Base-by-base conservation (phyloP, 1,140 invertebrate species). In the Drosophila arizonae region DNA sequence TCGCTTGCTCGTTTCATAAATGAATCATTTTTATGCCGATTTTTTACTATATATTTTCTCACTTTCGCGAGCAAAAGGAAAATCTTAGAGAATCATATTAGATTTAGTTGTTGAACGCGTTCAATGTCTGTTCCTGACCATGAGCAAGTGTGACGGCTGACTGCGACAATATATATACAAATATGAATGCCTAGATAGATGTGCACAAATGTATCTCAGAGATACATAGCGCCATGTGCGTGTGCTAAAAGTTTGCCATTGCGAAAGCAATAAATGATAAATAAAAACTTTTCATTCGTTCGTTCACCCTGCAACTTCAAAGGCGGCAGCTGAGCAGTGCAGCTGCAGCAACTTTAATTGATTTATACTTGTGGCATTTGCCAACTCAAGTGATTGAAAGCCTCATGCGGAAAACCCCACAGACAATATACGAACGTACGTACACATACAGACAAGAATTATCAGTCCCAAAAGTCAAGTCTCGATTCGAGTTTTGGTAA, bases 121-220 rank as follows among this genome's bases (percentile, higher is more conserved):
- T 82, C 82, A 86, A 88, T 86, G 82, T 76, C 75, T 64, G 54
- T 64, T 72, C 76, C 68, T 88, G 82, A 86, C 84, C 79, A 58
- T 86, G 81, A 76, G 26, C 48, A 24, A 24, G 21, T 24, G 21
- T 78, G 64, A 70, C 71, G 81, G 24, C 28, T 17, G 33, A 54
- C 43, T 26, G 28, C 57, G 46, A 17, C 43, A 43, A 21, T 15
- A 50, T 41, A 15, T 26, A 33, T 10, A 2, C 9, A 33, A 6
- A 28, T 28, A 28, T 33, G 60, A 80, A 71, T 55, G 55, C 15
- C 4, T 33, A 41, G 57, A 60, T 63, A 33, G 21, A 8, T 51
- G 11, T 9, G 17, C 24, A 8, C 48, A 50, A 63, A 50, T 46
- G 28, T 50, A 41, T 71, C 36, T 56, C 52, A 43, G 2, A 55